phyloP scores from a whole-genome alignment of 2,113 vertebrate genomes.

The Sigmodon hispidus region DNA sequence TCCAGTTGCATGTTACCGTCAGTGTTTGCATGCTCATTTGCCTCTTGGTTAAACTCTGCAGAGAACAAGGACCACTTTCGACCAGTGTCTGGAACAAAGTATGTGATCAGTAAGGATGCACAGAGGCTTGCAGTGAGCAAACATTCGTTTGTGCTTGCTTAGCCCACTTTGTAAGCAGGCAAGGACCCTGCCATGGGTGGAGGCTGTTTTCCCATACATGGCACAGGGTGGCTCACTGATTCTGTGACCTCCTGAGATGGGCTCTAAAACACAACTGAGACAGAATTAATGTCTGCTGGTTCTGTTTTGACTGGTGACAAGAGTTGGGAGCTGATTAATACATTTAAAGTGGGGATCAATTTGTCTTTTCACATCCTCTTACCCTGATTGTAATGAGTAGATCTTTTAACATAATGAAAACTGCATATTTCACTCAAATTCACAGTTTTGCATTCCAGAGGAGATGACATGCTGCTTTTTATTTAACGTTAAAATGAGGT shows the following conservation, averaged over 20 bases:
- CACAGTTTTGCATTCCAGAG: slow-evolving; percentile 81
- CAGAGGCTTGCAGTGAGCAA: background rate
- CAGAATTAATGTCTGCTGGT: slow-evolving; percentile 80
- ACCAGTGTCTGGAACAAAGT: slow-evolving; percentile 24
- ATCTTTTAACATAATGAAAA: slow-evolving; percentile 85
- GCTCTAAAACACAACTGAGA: slow-evolving; percentile 74
- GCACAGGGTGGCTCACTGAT: slow-evolving; percentile 10
- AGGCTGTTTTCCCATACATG: slow-evolving; percentile 16
- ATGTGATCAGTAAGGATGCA: slow-evolving; percentile 55
- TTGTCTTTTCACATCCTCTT: slow-evolving; percentile 84
- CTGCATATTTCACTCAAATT: slow-evolving; percentile 83
- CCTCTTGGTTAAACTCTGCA: background rate
- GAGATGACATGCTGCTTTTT: slow-evolving; percentile 75
- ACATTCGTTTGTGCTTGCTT: background rate
- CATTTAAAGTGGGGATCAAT: slow-evolving; percentile 85
- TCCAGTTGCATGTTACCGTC: background rate
- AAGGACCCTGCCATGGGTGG: background rate
- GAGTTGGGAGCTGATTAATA: slow-evolving; percentile 84
- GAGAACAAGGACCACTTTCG: background rate
- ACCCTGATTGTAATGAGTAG: slow-evolving; percentile 84
- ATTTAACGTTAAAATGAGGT: slow-evolving; percentile 76
- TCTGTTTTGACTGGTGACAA: slow-evolving; percentile 84
- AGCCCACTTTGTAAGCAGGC: background rate
- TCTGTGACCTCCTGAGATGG: slow-evolving; percentile 64
- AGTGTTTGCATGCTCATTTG: background rate